Evolutionary conservation across 1,140 invertebrate genomes (phyloP).

Genomic region (Cyphomyrmex costatus): DNA sequence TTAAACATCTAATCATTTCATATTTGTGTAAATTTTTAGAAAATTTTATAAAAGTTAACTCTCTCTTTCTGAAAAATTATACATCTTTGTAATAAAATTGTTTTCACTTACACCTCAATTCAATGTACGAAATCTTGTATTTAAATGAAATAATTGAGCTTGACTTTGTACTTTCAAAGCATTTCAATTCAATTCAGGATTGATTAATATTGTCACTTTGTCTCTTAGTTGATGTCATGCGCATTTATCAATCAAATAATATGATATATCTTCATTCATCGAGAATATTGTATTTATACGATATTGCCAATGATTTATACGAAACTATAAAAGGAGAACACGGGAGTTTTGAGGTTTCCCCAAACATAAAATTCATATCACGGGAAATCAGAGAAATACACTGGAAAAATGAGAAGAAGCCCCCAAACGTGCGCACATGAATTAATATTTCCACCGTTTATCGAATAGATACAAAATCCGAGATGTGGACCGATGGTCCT

Average conservation of each 20-base stretch:
- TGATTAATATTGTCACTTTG: constrained; percentile 22
- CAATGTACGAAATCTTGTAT: constrained; percentile 3
- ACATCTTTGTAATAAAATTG: constrained; percentile 1
- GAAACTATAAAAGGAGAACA: constrained; percentile 44
- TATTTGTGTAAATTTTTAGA: background rate
- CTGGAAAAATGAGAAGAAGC: constrained; percentile 57
- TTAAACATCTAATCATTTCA: background rate
- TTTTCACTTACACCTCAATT: background rate
- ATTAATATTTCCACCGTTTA: constrained; percentile 60
- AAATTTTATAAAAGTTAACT: too few relatives aligned
- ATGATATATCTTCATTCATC: constrained; percentile 11
- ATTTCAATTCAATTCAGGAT: constrained; percentile 8
- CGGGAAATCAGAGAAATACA: constrained; percentile 51
- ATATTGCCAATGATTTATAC: constrained; percentile 51
- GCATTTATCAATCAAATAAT: constrained; percentile 38
- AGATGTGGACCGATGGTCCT: background rate
- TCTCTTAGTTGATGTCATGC: background rate
- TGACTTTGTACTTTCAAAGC: background rate
- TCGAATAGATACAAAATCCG: constrained; percentile 51
- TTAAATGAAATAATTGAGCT: background rate
- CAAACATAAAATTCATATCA: constrained; percentile 48
- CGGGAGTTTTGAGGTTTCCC: constrained; percentile 38
- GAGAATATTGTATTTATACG: constrained; percentile 20
- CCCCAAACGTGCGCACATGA: constrained; percentile 11
- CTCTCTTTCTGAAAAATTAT: too few relatives aligned